Base-by-base conservation (phyloP, 2,113 vertebrate species). In the Crotalus helleri region DNA sequence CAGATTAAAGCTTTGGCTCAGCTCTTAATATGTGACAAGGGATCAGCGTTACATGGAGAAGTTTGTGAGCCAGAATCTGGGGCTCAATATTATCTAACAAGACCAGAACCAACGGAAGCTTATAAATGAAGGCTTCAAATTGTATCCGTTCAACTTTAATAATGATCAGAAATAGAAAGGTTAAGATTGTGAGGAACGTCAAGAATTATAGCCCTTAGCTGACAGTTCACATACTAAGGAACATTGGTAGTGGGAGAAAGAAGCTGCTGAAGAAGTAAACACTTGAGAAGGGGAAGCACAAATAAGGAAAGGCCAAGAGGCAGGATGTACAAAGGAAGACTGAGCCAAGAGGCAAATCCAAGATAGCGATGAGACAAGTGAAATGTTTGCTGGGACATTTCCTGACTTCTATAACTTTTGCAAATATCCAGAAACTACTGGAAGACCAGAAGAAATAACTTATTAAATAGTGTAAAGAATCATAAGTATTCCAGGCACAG, bases 261-360 rank as follows among this genome's bases (percentile, higher is more conserved):
- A 53, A n/a, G 46, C n/a, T 51, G 26, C 74, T 53, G 85, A 39
- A 88, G 86, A 88, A 54, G 59, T 69, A 92, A 88, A 92, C 85
- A 61, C 85, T 88, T 39, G 59, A 64, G 24, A 88, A n/a, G 11
- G 54, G 57, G 86, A 88, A 88, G 49, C 12, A 39, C 54, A 92
- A 10, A 39, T 26, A 88, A 39, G 44, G 86, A 4, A 69, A 51
- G 85, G 29, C 91, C 61, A 92, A 64, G n/a, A 54, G 26, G 86
- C 58, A 88, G 91, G 85, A 92, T 87, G 91, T 88, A 88, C 46
- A 53, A 88, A 69, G 58, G 58, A 88, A 88, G 49, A 29, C 57
- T 54, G 53, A 59, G 49, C 46, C 59, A 53, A 51, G 91, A 92
- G 12, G n/a, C 49, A 88, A n/a, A 33, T 33, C 86, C 49, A 69